These are phyloP conservation scores for Lycaena phlaeas DNA, from an alignment of 2,888 invertebrate species.

Conservation along the genomic window DNA sequence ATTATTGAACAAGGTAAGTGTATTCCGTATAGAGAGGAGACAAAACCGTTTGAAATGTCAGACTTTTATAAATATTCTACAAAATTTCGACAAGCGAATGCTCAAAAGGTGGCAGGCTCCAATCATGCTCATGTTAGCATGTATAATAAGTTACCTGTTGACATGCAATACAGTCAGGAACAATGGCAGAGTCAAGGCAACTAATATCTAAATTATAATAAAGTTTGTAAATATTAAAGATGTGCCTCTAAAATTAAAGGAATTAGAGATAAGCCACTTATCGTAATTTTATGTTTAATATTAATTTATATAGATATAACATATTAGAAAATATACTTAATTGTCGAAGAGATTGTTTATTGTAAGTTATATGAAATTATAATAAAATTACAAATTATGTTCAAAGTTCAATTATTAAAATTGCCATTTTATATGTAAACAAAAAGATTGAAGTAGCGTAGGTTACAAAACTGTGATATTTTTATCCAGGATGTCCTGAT, in stretches of 20 bases:
- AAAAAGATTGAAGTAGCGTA: not conserved
- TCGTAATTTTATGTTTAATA: not conserved
- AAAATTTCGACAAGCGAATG: conserved; percentile 81
- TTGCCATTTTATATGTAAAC: not conserved
- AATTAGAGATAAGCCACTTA: not conserved
- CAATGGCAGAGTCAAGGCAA: conserved; percentile 40
- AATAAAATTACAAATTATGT: not conserved
- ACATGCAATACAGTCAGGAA: conserved; percentile 53
- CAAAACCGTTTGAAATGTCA: conserved; percentile 97
- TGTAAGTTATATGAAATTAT: not conserved
- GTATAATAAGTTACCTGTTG: conserved; percentile 57
- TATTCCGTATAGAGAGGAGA: conserved; percentile 93
- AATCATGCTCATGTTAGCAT: conserved; percentile 37
- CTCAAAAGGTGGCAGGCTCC: conserved; percentile 35
- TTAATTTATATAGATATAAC: conserved; percentile 2
- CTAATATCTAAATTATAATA: conserved; percentile 6
- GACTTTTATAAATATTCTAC: conserved; percentile 98
- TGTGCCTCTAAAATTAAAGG: not conserved
- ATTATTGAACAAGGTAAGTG: conserved; percentile 91
- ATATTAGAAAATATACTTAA: conserved; percentile 1
- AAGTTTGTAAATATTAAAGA: too few relatives aligned
- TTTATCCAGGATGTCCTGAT: conserved; percentile 7
- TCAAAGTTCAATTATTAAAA: not conserved
- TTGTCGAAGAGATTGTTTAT: too few relatives aligned
- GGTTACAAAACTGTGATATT: conserved; percentile 5